Evolutionary conservation across 2,797 vertebrate species (phyloP).

Genomic region (Pelobates cultripes): DNA sequence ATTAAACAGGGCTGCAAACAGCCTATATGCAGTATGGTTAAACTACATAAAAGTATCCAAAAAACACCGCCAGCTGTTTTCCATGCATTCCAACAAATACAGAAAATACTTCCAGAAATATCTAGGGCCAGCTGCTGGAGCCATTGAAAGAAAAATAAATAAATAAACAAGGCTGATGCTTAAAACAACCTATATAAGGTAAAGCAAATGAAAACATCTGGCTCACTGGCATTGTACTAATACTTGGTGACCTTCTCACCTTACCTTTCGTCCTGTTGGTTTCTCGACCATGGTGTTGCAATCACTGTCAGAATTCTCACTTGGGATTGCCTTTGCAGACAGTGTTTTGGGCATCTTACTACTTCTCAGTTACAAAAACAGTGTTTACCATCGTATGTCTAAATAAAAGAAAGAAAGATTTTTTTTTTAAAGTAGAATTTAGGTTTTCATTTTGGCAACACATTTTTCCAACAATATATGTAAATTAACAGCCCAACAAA

Average conservation of each 20-base stretch:
- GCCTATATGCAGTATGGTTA: constrained; percentile 2
- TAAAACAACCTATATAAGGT: constrained; percentile 22
- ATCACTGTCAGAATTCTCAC: constrained; percentile 88
- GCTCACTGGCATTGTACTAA: constrained; percentile 9
- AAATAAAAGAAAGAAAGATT: constrained; percentile 58
- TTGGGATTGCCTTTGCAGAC: constrained; percentile 77
- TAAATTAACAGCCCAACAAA: no score
- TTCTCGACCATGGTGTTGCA: constrained; percentile 96
- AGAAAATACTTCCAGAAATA: constrained; percentile 42
- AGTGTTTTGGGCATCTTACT: constrained; percentile 98
- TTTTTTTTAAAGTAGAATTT: no score
- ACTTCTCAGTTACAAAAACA: constrained; percentile 87
- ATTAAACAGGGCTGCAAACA: constrained; percentile 7
- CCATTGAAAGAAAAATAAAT: constrained; percentile 36
- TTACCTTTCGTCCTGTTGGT: constrained; percentile 94
- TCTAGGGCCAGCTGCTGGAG: constrained; percentile 46
- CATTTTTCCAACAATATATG: no score
- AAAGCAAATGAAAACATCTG: constrained; percentile 43
- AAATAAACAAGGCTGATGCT: constrained; percentile 15
- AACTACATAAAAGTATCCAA: constrained; percentile 9
- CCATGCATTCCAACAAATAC: constrained; percentile 48
- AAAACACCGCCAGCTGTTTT: constrained; percentile 49
- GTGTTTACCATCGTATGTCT: constrained; percentile 90
- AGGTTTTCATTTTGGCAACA: no score
- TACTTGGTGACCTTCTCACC: constrained; percentile 34